phyloP scores from a whole-genome alignment of 2,797 vertebrate genomes.

The Coreius guichenoti region DNA sequence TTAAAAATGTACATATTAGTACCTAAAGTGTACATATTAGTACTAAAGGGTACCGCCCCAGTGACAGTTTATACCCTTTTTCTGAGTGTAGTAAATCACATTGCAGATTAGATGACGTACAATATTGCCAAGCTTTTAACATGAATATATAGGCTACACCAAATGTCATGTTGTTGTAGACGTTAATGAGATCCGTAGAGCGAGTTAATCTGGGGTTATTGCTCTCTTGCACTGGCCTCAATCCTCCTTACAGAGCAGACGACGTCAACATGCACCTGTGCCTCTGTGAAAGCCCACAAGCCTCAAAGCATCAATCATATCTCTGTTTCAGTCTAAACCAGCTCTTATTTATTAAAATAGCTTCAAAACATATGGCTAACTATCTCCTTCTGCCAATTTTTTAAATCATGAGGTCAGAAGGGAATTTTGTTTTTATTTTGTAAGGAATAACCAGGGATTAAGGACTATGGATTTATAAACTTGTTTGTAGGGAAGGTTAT shows the following conservation, averaged over 20 bases:
- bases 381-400: not conserved
- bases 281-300: not conserved
- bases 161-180: constrained; percentile 40
- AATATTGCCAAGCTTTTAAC: not conserved
- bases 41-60: not conserved
- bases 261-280: constrained; percentile 52
- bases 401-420: not conserved
- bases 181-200: constrained; percentile 46
- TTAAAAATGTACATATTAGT: not conserved
- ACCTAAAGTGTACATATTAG: not conserved
- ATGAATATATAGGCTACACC: not conserved
- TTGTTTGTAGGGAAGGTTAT: constrained; percentile 7
- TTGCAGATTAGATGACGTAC: not conserved
- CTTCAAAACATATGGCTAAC: not conserved
- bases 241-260: constrained; percentile 63
- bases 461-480: not conserved
- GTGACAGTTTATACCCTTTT: not conserved
- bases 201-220: constrained; percentile 72
- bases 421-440: not conserved
- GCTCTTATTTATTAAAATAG: not conserved
- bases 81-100: not conserved
- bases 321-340: not conserved
- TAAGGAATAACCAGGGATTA: not conserved
- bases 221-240: constrained; percentile 66
- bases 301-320: not conserved